Base-by-base conservation (phyloP, 2,797 vertebrate species). In the Hoplostethus mediterraneus region DNA sequence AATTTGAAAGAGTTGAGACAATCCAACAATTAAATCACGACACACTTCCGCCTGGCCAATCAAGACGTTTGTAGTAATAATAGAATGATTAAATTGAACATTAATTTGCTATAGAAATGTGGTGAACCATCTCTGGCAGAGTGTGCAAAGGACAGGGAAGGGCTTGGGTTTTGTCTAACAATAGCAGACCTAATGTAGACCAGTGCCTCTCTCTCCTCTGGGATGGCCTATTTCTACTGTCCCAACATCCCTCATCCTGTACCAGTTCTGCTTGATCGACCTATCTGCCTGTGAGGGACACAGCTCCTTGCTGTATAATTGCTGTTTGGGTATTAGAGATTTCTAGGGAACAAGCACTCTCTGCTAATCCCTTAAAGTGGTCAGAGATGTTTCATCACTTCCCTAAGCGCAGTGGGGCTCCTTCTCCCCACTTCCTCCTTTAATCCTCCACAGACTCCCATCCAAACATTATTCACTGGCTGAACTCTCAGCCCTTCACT, bases 351-450 rank as follows among this genome's bases (percentile, higher is more conserved):
- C 62, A 59, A 51, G 64, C 59, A 75, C 68, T 70, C 67, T 77
- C 68, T 44, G 53, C 52, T 84, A 87, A 85, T 87, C 84, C 84
- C 58, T 69, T 44, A 73, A 86, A 83, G 74, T 79, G 77, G 64
- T 65, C 63, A 33, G 72, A 80, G 71, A 87, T 68, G 61, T 66
- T 76, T 80, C 73, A 78, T 79, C 80, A 74, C 67, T 48, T 79
- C 79, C 68, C 67, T 33, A 54, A 84, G 67, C 73, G 63, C 60
- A 44, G 48, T 49, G 49, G 58, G 40, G 4, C 31, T 58, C 33
- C 42, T 51, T 67, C 60, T 31, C 62, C 12, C 12, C 16, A 36
- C 25, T 12, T 9, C n/a, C 12, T 31, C 17, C 62, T 75, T 72
- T 66, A 45, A 67, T 63, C 42, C 21, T 66, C 59, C 9, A 55